phyloP scores from a whole-genome alignment of 64 coral and sea anemone species.

The Catalaphyllia jardinei region DNA sequence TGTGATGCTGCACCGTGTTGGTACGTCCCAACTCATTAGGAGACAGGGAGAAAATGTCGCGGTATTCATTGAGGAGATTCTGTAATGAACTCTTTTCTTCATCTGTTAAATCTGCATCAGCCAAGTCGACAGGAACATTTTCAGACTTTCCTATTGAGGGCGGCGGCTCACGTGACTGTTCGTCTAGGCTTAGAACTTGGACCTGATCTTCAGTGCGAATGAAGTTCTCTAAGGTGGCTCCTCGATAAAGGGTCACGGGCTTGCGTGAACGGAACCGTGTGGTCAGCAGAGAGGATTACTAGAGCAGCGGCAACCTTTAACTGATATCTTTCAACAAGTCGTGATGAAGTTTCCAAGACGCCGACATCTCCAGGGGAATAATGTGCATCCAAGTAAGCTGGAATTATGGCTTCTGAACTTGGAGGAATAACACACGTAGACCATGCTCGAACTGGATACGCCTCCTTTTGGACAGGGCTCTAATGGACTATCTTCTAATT shows the following conservation, averaged over 20 bases:
- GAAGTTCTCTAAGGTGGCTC: neutral
- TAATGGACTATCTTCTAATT: neutral
- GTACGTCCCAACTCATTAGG: no score
- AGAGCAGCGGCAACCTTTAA: slow-evolving; percentile 14
- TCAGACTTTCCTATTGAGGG: no score
- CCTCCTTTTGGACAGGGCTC: no score
- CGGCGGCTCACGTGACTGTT: no score
- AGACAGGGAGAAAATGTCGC: no score
- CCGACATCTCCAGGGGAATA: neutral
- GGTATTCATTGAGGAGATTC: no score
- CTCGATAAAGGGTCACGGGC: neutral
- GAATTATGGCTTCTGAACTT: neutral
- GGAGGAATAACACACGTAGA: neutral
- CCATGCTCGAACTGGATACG: neutral
- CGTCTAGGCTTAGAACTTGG: neutral
- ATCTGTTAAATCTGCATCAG: no score
- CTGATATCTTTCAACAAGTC: slow-evolving; percentile 9
- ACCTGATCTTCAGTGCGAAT: no score
- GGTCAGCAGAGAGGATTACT: neutral
- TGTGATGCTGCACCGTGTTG: no score
- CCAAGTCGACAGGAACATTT: no score
- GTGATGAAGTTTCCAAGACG: neutral
- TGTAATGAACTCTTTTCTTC: no score
- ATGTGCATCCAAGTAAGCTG: neutral
- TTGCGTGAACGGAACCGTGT: neutral